phyloP scores from a whole-genome alignment of 2,113 vertebrate species.

The Delphinapterus leucas region DNA sequence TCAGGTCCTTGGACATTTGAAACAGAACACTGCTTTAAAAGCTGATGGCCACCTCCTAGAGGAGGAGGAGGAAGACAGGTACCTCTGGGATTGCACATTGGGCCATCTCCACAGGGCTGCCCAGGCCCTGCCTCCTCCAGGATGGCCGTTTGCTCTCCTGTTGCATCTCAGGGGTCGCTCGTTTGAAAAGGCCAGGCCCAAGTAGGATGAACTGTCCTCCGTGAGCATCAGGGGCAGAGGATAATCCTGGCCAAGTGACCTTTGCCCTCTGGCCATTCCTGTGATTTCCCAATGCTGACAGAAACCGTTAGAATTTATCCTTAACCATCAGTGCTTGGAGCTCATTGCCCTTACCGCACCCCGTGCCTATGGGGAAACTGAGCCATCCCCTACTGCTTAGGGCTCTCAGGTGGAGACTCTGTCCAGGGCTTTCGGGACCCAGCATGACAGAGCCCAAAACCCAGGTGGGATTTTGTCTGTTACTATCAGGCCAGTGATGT shows the following conservation, averaged over 20 bases:
- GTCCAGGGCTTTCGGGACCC: background rate
- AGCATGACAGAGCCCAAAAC: background rate
- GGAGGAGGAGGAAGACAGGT: background rate
- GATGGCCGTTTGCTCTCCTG: background rate
- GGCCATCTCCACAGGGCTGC: background rate
- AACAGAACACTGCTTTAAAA: background rate
- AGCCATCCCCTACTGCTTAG: background rate
- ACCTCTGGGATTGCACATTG: background rate
- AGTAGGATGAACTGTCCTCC: conserved; percentile 55
- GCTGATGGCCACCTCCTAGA: background rate
- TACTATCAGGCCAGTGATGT: background rate
- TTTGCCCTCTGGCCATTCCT: background rate
- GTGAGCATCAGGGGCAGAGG: conserved; percentile 29
- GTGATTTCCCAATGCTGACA: background rate
- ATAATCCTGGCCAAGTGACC: background rate
- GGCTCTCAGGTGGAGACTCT: background rate
- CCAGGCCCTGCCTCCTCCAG: background rate
- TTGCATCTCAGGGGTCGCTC: background rate
- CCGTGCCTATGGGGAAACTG: background rate
- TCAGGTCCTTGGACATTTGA: background rate
- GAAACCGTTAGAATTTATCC: background rate
- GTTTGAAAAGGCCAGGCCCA: background rate
- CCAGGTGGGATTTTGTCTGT: background rate
- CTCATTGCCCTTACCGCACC: background rate
- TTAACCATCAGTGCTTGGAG: background rate